These are phyloP conservation scores for Corythornis cristatus DNA, from an alignment of 2,113 vertebrate species.

Conservation along the genomic window DNA sequence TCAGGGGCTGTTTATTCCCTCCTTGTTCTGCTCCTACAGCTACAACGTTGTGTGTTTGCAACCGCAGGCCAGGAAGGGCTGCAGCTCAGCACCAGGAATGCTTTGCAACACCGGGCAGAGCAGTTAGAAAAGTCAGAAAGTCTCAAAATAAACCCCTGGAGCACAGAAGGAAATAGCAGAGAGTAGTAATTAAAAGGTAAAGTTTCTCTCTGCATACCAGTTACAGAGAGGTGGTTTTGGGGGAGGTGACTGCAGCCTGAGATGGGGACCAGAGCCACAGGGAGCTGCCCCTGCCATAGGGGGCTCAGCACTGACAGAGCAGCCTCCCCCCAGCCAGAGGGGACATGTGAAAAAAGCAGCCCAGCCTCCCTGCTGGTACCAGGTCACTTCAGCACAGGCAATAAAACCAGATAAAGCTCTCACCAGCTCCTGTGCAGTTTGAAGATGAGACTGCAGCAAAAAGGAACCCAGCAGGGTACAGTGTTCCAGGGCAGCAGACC, in stretches of 20 bases:
- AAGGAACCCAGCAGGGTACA: background rate
- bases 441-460: background rate
- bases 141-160: background rate
- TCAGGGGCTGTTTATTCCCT: fast-evolving
- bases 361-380: background rate
- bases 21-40: background rate
- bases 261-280: fast-evolving
- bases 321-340: background rate
- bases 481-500: background rate
- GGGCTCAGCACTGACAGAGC: fast-evolving
- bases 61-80: background rate
- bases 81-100: background rate
- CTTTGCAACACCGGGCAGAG: background rate
- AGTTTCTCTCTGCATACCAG: background rate
- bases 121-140: background rate
- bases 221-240: background rate
- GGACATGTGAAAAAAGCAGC: fast-evolving
- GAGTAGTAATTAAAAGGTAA: background rate
- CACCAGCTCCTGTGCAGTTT: background rate
- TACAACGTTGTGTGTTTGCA: fast-evolving
- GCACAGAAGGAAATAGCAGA: background rate
- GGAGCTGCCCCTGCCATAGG: fast-evolving
- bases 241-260: background rate
- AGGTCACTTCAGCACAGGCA: fast-evolving
- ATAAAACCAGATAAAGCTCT: background rate